Conservation (phyloP, 1,140 invertebrate species). For the Atta cephalotes region DNA sequence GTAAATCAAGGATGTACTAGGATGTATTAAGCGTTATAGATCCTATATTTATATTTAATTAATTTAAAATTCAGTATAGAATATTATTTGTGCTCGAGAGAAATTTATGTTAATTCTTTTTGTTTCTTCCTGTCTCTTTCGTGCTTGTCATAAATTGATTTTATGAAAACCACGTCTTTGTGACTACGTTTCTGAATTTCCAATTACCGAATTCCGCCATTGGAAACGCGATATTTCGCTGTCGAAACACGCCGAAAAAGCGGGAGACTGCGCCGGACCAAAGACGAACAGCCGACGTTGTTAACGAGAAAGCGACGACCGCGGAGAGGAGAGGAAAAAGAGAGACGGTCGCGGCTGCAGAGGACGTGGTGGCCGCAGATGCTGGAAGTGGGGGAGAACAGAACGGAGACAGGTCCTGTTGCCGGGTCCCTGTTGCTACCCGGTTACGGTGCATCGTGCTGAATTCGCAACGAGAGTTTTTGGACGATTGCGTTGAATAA, state of each 20-base stretch:
- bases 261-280: slow-evolving; percentile 2
- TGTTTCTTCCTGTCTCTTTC: background rate
- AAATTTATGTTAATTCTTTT: background rate
- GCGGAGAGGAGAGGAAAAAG: slow-evolving; percentile 50
- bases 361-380: slow-evolving; percentile 46
- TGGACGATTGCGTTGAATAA: slow-evolving; percentile 79
- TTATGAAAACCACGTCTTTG: background rate
- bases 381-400: slow-evolving; percentile 61
- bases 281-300: slow-evolving; percentile 49
- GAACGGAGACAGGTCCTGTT: slow-evolving; percentile 72
- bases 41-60: background rate
- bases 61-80: background rate
- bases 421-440: slow-evolving; percentile 80
- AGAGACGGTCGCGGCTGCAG: slow-evolving; percentile 51
- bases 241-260: slow-evolving; percentile 41
- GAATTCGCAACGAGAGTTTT: slow-evolving; percentile 81
- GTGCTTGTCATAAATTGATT: background rate
- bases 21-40: background rate
- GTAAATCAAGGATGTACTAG: too few species aligned
- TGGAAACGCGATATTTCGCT: slow-evolving; percentile 28
- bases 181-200: background rate
- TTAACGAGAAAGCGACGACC: slow-evolving; percentile 74
- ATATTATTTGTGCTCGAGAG: background rate
- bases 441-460: slow-evolving; percentile 79
- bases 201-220: slow-evolving; percentile 25